Evolutionary conservation across 2,113 vertebrate species (phyloP).

Genomic region (Rhynchopsitta pachyrhyncha): DNA sequence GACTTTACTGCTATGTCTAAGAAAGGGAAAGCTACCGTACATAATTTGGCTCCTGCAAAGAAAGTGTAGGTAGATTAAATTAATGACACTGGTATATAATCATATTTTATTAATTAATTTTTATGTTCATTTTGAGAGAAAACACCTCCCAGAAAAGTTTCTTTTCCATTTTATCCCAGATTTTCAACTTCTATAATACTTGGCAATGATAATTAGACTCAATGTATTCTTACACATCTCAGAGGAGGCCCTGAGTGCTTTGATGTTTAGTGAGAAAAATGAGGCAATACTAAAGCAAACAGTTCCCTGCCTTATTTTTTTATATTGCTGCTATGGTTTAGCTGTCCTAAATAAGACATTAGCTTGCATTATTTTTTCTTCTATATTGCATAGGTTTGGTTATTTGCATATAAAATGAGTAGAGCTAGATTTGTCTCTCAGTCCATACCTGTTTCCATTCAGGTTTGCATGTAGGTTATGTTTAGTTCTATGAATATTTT

Average conservation of each 20-base stretch:
- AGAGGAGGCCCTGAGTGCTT: not conserved
- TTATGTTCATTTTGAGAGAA: not conserved
- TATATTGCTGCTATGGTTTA: not conserved
- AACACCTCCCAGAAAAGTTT: not conserved
- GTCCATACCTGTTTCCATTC: slow-evolving; percentile 33
- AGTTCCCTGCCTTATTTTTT: not conserved
- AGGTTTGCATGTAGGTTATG: slow-evolving; percentile 57
- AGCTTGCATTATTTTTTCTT: not conserved
- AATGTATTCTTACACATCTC: not conserved
- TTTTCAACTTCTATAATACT: not conserved
- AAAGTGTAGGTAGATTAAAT: not conserved
- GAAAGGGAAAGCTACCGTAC: not conserved
- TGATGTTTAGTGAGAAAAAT: not conserved
- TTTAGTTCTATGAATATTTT: slow-evolving; percentile 41
- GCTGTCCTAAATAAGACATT: not conserved
- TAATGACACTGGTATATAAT: not conserved
- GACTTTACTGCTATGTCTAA: not conserved
- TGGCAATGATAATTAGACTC: not conserved
- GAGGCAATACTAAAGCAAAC: not conserved
- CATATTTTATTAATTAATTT: not conserved
- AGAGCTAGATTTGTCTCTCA: slow-evolving; percentile 31
- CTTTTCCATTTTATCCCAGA: not conserved
- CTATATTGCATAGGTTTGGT: not conserved
- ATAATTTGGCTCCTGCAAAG: not conserved
- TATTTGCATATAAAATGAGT: slow-evolving; percentile 69